phyloP scores from a whole-genome alignment of 2,797 vertebrate genomes.

The Halcyon smyrnensis region DNA sequence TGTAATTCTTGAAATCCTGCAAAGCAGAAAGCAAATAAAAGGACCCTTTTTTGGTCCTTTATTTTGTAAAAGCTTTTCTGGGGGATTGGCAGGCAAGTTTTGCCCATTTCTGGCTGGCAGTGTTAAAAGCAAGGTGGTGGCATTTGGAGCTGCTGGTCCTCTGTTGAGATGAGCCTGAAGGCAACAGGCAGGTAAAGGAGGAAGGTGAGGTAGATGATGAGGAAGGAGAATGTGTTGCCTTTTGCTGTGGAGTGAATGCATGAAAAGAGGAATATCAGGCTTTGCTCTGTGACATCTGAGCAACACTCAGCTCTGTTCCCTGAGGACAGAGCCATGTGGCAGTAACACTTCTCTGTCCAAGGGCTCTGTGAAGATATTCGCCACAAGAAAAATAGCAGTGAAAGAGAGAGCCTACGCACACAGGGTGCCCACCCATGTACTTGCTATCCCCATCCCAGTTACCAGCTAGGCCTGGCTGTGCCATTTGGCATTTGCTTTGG shows the following conservation, averaged over 20 bases:
- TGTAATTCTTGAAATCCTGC: neutral
- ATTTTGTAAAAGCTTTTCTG: neutral
- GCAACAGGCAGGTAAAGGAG: neutral
- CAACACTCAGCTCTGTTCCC: neutral
- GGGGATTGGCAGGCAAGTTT: neutral
- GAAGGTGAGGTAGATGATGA: neutral
- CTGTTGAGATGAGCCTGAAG: neutral
- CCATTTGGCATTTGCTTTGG: neutral
- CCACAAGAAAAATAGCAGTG: neutral
- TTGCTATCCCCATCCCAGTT: fast-evolving
- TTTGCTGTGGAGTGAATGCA: neutral
- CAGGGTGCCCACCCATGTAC: fast-evolving
- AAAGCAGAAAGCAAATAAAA: neutral
- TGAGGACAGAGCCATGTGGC: neutral
- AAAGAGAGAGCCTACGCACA: neutral
- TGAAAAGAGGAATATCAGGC: neutral
- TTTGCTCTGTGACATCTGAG: neutral
- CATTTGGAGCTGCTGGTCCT: neutral
- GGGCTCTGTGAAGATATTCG: neutral
- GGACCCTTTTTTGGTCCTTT: neutral
- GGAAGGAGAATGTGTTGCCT: neutral
- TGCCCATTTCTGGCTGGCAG: neutral
- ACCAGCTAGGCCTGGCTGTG: neutral
- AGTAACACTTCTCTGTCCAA: neutral
- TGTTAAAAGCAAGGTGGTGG: neutral